Conservation (phyloP, 1,140 invertebrate genomes). For the Stenopsyche tienmushanensis region DNA sequence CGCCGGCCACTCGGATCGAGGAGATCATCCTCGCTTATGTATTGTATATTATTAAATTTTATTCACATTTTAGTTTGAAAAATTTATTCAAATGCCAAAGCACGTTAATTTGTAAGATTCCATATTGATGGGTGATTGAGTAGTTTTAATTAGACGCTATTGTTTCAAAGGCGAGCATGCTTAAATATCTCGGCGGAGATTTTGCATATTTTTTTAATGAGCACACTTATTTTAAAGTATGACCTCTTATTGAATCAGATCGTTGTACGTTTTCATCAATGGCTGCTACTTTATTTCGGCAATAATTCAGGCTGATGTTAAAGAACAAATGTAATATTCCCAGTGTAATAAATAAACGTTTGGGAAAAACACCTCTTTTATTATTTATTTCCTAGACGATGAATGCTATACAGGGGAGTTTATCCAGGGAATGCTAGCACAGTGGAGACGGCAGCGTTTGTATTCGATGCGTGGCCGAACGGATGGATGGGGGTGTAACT, state of each 20-base stretch:
- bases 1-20: too few species aligned
- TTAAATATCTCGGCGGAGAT: not conserved
- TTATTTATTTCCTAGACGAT: not conserved
- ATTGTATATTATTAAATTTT: slow-evolving; percentile 29
- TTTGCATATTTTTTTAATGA: not conserved
- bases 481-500: too few species aligned
- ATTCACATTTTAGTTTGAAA: slow-evolving; percentile 38
- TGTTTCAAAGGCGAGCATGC: not conserved
- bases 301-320: slow-evolving; percentile 21
- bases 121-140: slow-evolving; percentile 32
- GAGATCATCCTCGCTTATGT: slow-evolving; percentile 3
- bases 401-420: too few species aligned
- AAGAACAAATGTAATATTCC: slow-evolving; percentile 19
- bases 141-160: not conserved
- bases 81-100: slow-evolving; percentile 41
- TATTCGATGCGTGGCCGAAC: too few species aligned
- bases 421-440: too few species aligned
- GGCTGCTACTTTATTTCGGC: slow-evolving; percentile 17
- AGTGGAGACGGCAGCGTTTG: too few species aligned
- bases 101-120: slow-evolving; percentile 39
- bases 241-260: not conserved
- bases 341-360: slow-evolving; percentile 11
- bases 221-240: not conserved
- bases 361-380: not conserved
- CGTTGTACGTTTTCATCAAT: slow-evolving; percentile 6